Conservation (phyloP, 2,888 invertebrate species). For the Galerucella calmariensis region DNA sequence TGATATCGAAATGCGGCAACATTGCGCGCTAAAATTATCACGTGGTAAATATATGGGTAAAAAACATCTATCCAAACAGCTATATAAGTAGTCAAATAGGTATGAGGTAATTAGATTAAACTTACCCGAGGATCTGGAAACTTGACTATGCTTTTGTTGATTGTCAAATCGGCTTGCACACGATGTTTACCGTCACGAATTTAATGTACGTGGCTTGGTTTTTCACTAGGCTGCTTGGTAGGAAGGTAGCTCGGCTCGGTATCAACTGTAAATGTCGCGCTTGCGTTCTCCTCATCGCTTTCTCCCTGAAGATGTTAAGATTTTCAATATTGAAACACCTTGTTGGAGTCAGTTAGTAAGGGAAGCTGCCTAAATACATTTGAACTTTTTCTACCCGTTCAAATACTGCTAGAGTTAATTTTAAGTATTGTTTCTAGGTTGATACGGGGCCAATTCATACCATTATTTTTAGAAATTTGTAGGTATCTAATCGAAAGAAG, state of each 20-base stretch:
- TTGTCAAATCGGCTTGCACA: not conserved
- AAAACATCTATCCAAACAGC: conserved; percentile 3
- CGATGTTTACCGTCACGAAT: not conserved
- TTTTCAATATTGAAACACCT: conserved; percentile 17
- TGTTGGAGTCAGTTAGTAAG: not conserved
- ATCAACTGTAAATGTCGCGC: conserved; percentile 14
- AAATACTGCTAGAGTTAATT: not conserved
- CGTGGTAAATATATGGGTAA: conserved; percentile 17
- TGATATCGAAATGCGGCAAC: conserved; percentile 15
- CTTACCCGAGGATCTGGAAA: not conserved
- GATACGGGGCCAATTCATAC: not conserved
- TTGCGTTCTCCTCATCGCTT: not conserved
- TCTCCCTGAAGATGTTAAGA: conserved; percentile 17
- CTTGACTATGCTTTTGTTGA: not conserved
- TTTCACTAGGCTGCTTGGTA: conserved; percentile 8
- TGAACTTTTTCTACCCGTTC: not conserved
- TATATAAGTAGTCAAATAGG: conserved; percentile 2
- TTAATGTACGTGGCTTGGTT: conserved; percentile 12
- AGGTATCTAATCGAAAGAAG: not conserved
- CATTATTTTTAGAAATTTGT: not conserved
- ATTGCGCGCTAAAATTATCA: conserved; percentile 19
- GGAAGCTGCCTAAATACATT: not conserved
- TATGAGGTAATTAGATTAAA: not conserved
- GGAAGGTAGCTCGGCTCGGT: not conserved
- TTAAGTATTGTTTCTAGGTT: not conserved